Percentiles rank a stretch among this genome's conserved stretches.
Conservation (phyloP, 92 coral and sea anemone species). For the Phymanthus crucifer region DNA sequence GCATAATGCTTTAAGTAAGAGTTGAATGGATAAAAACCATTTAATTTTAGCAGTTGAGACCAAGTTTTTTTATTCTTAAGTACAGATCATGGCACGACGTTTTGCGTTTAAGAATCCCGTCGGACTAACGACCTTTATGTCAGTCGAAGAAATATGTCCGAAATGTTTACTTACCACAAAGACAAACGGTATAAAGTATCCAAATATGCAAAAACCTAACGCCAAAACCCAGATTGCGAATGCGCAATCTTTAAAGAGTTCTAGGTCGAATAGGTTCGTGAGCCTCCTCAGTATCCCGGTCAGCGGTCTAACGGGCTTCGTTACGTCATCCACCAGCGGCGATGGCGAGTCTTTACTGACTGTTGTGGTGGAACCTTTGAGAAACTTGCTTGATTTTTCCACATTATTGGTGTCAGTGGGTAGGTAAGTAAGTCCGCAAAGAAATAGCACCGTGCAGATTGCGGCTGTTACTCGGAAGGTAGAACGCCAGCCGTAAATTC, state of each 20-base stretch:
- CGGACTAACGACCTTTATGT: too few relatives aligned
- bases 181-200: constrained; percentile 74
- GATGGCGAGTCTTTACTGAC: neutral
- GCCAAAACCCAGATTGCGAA: constrained; percentile 68
- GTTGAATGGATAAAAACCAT: constrained; percentile 14
- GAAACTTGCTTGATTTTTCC: neutral
- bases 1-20: constrained; percentile 4
- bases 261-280: constrained; percentile 46
- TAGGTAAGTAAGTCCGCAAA: constrained; percentile 52
- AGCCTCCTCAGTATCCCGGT: constrained; percentile 1
- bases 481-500: constrained; percentile 48
- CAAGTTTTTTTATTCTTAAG: neutral
- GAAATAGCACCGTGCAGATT: constrained; percentile 18
- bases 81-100: neutral
- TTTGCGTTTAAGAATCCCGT: too few relatives aligned
- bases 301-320: constrained; percentile 10
- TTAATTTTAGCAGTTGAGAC: neutral
- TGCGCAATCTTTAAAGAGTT: constrained; percentile 58
- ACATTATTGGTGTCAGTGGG: constrained; percentile 16
- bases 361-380: neutral
- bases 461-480: constrained; percentile 34
- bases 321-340: neutral
- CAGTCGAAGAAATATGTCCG: neutral
- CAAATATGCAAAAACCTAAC: constrained; percentile 65
- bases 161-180: constrained; percentile 57